Evolutionary conservation across 2,797 vertebrate species (phyloP).

Genomic region (Onychomys leucogaster): DNA sequence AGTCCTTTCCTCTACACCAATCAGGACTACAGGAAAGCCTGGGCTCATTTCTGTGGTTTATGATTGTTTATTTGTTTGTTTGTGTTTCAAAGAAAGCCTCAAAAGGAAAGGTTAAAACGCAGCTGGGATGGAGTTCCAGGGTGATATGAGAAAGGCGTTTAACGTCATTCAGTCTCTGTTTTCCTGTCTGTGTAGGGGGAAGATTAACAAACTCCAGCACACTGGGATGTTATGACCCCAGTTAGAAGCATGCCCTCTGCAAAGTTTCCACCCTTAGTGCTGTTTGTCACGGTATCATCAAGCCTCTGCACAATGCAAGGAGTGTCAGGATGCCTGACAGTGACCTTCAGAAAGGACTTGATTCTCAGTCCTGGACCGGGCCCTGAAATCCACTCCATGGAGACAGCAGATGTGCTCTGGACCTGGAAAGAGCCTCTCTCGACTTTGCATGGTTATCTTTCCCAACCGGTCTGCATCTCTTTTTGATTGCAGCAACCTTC

Average conservation of each 20-base stretch:
- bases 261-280: not conserved
- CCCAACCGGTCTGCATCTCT: not conserved
- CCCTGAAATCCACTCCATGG: not conserved
- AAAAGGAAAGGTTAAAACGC: not conserved
- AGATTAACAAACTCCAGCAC: not conserved
- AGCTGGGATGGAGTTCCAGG: not conserved
- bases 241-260: not conserved
- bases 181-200: not conserved
- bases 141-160: not conserved
- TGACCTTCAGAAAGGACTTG: not conserved
- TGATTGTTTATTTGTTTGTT: not conserved
- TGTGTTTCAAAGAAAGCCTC: constrained; percentile 23
- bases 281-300: not conserved
- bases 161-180: not conserved
- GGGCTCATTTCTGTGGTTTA: not conserved
- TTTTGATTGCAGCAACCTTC: not conserved
- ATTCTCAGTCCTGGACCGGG: not conserved
- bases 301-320: not conserved
- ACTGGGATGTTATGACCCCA: not conserved
- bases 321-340: not conserved
- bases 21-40: not conserved
- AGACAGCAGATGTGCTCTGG: not conserved
- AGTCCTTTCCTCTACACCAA: not conserved
- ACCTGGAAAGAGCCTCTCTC: not conserved
- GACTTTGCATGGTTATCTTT: not conserved